Evolutionary conservation across 1,140 invertebrate species (phyloP).

Genomic region (Coenobita brevimanus): DNA sequence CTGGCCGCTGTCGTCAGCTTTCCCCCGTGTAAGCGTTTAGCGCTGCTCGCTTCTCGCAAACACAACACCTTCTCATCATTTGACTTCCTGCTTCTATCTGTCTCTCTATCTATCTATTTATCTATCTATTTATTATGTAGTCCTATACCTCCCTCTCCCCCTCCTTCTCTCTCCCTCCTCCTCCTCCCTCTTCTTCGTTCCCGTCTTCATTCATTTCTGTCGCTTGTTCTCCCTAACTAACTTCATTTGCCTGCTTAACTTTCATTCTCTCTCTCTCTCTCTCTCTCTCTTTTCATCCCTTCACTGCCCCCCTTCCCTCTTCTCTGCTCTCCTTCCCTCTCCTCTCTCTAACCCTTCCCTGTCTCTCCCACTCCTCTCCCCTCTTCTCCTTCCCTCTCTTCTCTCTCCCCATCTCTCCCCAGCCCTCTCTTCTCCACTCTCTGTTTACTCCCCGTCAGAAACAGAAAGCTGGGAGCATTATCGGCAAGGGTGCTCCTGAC

Average conservation of each 20-base stretch:
- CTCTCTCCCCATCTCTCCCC: background rate
- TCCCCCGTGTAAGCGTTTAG: too few species aligned
- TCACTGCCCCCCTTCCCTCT: background rate
- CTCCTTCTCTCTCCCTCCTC: slow-evolving; percentile 14
- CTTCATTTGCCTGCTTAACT: too few species aligned
- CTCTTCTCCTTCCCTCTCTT: background rate
- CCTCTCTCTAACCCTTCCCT: background rate
- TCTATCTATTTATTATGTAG: too few species aligned
- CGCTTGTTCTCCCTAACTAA: background rate
- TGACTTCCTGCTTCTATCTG: too few species aligned
- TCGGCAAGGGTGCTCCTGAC: too few species aligned
- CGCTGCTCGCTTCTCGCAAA: too few species aligned
- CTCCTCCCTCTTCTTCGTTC: background rate
- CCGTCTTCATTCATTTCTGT: background rate
- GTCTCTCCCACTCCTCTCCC: too few species aligned
- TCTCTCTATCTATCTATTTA: too few species aligned
- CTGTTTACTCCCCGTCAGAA: background rate
- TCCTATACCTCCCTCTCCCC: too few species aligned
- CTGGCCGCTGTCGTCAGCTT: too few species aligned
- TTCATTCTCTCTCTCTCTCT: background rate
- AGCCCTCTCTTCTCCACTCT: background rate
- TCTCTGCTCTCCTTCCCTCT: background rate
- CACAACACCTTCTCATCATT: too few species aligned
- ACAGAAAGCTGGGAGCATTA: too few species aligned
- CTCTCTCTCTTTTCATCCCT: background rate